Percentiles rank a stretch among this genome's conserved stretches.
Conservation (phyloP, 1,140 invertebrate genomes). For the Cotesia chilonis region DNA sequence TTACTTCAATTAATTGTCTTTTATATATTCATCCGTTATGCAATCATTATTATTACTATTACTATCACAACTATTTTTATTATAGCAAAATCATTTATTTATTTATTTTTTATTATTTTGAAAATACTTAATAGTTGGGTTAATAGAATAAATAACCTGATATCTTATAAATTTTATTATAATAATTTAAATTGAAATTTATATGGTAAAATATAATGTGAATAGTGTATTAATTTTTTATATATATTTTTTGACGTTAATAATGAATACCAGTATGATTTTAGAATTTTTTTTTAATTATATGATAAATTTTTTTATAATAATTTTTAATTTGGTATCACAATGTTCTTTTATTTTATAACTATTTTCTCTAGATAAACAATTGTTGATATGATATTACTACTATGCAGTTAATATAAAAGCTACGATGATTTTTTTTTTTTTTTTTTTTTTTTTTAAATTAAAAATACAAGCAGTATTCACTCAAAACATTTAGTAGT, state of each 20-base stretch:
- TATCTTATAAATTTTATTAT: background rate
- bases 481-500: constrained; percentile 61
- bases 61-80: too few relatives aligned
- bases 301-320: too few relatives aligned
- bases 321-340: background rate
- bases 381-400: background rate
- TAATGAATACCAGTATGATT: too few relatives aligned
- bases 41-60: too few relatives aligned
- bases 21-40: background rate
- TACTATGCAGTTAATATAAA: constrained; percentile 37
- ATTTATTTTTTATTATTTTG: background rate
- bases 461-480: constrained; percentile 62
- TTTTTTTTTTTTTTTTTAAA: constrained; percentile 35
- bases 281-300: too few relatives aligned
- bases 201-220: background rate
- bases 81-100: background rate
- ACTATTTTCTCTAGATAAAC: background rate
- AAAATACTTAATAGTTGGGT: constrained; percentile 6
- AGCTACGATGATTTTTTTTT: constrained; percentile 44
- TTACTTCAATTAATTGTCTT: background rate
- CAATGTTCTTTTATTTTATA: background rate
- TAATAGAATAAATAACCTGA: background rate
- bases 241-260: too few relatives aligned
- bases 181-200: too few relatives aligned
- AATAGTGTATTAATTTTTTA: background rate